These are phyloP conservation scores for Rhinella marina DNA, from an alignment of 2,797 vertebrate species.

Conservation along the genomic window DNA sequence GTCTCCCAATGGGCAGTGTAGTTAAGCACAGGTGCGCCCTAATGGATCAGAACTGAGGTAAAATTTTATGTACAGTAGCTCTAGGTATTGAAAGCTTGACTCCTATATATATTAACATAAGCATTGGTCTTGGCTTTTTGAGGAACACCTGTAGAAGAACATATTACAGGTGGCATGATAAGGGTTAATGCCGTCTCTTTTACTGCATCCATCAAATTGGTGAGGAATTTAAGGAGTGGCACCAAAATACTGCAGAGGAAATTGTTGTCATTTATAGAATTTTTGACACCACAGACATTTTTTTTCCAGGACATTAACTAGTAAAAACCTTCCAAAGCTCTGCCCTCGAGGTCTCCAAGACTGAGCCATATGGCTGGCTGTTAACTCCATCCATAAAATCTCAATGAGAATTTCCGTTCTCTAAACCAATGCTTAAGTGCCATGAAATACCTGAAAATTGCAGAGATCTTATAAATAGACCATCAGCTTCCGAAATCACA, in stretches of 20 bases:
- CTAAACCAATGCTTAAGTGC: constrained; percentile 57
- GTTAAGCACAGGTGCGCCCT: neutral
- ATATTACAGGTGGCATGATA: neutral
- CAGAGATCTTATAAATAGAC: constrained; percentile 60
- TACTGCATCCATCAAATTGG: constrained; percentile 27
- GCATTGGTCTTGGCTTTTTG: neutral
- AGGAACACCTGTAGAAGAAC: neutral
- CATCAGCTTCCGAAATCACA: constrained; percentile 62
- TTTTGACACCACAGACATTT: constrained; percentile 61
- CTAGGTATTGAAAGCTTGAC: neutral
- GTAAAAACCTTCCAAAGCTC: constrained; percentile 55
- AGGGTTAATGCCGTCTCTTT: constrained; percentile 37
- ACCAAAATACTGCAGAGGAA: constrained; percentile 51
- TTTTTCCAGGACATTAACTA: constrained; percentile 58
- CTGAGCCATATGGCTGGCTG: constrained; percentile 59
- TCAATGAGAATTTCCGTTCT: constrained; percentile 63
- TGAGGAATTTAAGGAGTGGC: constrained; percentile 60
- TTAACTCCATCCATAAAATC: constrained; percentile 61
- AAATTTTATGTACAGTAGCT: too few species aligned
- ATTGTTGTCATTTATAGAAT: constrained; percentile 63
- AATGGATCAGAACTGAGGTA: neutral
- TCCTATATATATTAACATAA: neutral
- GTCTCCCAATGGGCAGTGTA: neutral
- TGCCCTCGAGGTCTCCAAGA: constrained; percentile 59
- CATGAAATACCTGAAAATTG: constrained; percentile 62